phyloP scores from a whole-genome alignment of 2,113 vertebrate genomes.

The Actenoides hombroni region DNA sequence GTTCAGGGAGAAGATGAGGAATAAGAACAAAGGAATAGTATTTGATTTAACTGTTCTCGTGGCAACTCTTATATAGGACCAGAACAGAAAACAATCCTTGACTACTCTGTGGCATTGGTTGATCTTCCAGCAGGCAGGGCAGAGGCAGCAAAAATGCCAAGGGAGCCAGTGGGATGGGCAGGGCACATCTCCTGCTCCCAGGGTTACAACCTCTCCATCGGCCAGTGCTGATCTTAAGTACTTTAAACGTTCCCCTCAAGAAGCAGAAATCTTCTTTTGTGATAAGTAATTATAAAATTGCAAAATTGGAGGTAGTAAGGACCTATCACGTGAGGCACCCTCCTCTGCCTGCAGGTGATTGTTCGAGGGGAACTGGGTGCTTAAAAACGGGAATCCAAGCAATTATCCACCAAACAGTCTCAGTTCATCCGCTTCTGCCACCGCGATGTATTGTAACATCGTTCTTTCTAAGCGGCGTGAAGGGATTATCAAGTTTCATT shows the following conservation, averaged over 20 bases:
- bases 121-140: not conserved
- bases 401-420: not conserved
- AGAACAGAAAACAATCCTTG: not conserved
- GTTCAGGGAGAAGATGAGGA: not conserved
- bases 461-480: not conserved
- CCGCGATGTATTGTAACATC: not conserved
- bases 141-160: not conserved
- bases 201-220: not conserved
- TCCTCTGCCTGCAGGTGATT: not conserved
- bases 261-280: not conserved
- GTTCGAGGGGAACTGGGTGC: not conserved
- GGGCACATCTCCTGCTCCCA: not conserved
- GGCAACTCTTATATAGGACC: not conserved
- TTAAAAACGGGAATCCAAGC: not conserved
- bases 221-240: not conserved
- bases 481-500: not conserved
- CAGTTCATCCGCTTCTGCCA: not conserved
- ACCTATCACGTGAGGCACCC: not conserved
- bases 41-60: not conserved
- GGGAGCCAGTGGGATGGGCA: accelerated
- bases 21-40: not conserved
- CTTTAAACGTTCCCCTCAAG: not conserved
- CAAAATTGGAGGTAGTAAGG: not conserved
- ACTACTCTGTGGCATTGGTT: not conserved
- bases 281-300: not conserved